phyloP scores from a whole-genome alignment of 2,113 vertebrate species.

The Micromys minutus region DNA sequence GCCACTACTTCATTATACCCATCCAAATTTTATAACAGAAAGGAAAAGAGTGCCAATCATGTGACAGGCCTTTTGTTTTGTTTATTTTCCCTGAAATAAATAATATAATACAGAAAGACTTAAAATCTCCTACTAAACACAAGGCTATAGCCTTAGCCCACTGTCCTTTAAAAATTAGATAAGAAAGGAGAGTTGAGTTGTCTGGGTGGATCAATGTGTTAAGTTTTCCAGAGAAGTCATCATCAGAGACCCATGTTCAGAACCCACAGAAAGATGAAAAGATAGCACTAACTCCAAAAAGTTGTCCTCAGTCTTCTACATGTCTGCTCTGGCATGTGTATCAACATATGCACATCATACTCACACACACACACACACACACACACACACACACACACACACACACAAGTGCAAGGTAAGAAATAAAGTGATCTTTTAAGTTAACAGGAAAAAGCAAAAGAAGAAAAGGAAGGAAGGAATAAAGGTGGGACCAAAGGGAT shows the following conservation, averaged over 20 bases:
- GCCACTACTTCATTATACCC: not conserved
- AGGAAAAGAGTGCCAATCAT: not conserved
- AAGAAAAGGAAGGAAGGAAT: not conserved
- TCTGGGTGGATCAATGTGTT: not conserved
- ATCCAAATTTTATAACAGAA: not conserved
- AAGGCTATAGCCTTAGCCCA: not conserved
- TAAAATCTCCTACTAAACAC: not conserved
- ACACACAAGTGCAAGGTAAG: too few relatives aligned
- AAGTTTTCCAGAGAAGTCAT: too few relatives aligned
- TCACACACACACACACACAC: not conserved
- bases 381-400: not conserved
- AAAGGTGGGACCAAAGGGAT: too few relatives aligned
- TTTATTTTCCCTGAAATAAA: not conserved
- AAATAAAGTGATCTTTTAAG: not conserved
- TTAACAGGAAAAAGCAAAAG: not conserved
- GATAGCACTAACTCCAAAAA: not conserved
- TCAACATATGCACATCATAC: not conserved
- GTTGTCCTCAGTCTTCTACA: not conserved
- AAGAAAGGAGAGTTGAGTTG: not conserved
- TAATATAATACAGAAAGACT: not conserved
- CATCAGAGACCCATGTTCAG: not conserved
- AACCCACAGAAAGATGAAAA: not conserved
- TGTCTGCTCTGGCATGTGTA: not conserved
- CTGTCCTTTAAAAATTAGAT: not conserved
- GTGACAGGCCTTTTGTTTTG: not conserved